Evolutionary conservation across 2,113 vertebrate species (phyloP).

Genomic region (Phyllostomus discolor): DNA sequence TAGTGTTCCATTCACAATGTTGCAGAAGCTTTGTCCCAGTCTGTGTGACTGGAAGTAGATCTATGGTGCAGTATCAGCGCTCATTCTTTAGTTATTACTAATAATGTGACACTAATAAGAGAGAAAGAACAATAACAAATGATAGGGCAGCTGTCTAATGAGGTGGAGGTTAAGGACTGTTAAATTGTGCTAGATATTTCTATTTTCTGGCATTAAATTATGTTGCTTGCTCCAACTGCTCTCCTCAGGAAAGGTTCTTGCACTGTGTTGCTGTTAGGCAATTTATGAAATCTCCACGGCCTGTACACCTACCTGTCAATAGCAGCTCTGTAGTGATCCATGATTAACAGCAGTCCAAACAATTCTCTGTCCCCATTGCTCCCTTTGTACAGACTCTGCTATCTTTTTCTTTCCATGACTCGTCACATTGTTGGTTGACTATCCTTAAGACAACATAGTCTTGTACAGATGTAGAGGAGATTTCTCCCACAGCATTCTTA

Average conservation of each 20-base stretch:
- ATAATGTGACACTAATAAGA: conserved; percentile 72
- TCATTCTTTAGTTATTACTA: conserved; percentile 71
- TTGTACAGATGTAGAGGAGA: conserved; percentile 12
- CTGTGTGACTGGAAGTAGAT: conserved; percentile 46
- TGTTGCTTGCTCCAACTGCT: conserved; percentile 70
- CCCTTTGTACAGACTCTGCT: conserved; percentile 21
- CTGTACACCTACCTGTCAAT: conserved; percentile 71
- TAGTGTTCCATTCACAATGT: background rate
- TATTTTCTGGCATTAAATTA: conserved; percentile 79
- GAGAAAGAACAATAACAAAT: conserved; percentile 78
- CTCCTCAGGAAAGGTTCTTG: conserved; percentile 66
- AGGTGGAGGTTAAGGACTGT: conserved; percentile 80
- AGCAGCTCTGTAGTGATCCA: conserved; percentile 51
- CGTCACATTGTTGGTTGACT: conserved; percentile 40
- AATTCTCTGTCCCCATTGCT: conserved; percentile 49
- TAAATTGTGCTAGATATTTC: conserved; percentile 78
- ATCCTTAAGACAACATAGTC: conserved; percentile 29
- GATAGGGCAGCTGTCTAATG: conserved; percentile 77
- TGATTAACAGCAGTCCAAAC: conserved; percentile 67
- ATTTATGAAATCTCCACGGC: conserved; percentile 75
- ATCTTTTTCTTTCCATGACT: conserved; percentile 63
- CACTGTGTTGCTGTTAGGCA: conserved; percentile 66
- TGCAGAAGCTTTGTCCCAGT: conserved; percentile 9
- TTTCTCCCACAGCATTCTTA: background rate
- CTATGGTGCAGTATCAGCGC: conserved; percentile 41